Percentiles rank a stretch among this genome's conserved stretches.
Evolutionary conservation across 2,888 invertebrate species (phyloP).

Genomic region (Thelaira solivaga): DNA sequence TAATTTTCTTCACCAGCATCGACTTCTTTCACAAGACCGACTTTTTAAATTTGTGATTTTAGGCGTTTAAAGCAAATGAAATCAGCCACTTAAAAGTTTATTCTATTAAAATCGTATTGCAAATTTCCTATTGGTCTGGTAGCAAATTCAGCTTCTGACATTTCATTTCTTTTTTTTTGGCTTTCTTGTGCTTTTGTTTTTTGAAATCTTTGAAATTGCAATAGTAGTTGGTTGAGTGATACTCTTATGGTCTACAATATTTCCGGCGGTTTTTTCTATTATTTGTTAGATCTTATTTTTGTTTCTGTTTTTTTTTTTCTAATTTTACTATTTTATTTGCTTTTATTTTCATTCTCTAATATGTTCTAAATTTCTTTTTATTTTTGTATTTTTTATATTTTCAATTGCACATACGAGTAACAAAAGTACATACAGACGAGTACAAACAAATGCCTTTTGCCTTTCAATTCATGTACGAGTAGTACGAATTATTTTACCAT

Average conservation of each 20-base stretch:
- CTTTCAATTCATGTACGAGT: background rate
- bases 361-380: conserved; percentile 31
- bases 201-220: conserved; percentile 47
- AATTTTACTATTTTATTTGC: background rate
- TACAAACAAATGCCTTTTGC: background rate
- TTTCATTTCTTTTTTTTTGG: conserved; percentile 16
- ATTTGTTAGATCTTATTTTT: conserved; percentile 36
- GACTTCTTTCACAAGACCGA: too few species aligned
- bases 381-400: too few species aligned
- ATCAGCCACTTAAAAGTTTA: too few species aligned
- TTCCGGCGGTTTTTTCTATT: conserved; percentile 61
- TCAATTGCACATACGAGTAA: conserved; percentile 7
- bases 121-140: background rate
- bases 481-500: conserved; percentile 42
- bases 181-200: background rate
- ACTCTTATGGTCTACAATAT: conserved; percentile 56
- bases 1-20: too few species aligned
- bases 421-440: too few species aligned
- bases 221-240: conserved; percentile 41
- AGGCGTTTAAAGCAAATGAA: too few species aligned
- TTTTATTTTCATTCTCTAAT: conserved; percentile 39
- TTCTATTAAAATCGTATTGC: too few species aligned
- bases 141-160: background rate
- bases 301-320: conserved; percentile 1
- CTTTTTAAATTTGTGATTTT: too few species aligned